Conservation (phyloP, 2,113 vertebrate genomes). For the Atractosteus spatula region DNA sequence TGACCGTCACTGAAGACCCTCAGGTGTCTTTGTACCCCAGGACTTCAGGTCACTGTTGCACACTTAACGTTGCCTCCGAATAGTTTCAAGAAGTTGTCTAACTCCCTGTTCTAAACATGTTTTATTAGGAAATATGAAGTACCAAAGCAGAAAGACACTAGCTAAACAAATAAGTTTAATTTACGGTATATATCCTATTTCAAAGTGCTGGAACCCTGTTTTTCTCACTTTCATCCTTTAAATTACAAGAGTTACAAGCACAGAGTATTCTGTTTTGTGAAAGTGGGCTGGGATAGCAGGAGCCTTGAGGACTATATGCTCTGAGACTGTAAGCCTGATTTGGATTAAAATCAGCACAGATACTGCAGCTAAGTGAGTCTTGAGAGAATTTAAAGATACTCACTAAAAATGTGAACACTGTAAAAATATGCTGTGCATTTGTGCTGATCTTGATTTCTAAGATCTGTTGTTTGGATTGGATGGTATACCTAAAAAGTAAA, state of each 20-base stretch:
- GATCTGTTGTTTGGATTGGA: slow-evolving; percentile 27
- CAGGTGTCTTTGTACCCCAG: too few relatives aligned
- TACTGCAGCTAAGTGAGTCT: slow-evolving; percentile 35
- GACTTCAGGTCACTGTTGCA: too few relatives aligned
- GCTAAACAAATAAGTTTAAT: too few relatives aligned
- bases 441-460: background rate
- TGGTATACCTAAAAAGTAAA: slow-evolving; percentile 14
- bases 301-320: slow-evolving; percentile 24
- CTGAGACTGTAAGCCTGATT: slow-evolving; percentile 30
- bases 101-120: too few relatives aligned
- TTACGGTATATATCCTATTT: too few relatives aligned
- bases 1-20: too few relatives aligned
- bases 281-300: slow-evolving; percentile 28
- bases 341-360: slow-evolving; percentile 39
- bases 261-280: slow-evolving; percentile 16
- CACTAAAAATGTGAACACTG: slow-evolving; percentile 33
- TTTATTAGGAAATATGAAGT: too few relatives aligned
- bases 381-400: slow-evolving; percentile 39
- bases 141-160: too few relatives aligned
- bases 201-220: background rate
- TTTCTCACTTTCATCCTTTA: slow-evolving; percentile 18
- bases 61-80: too few relatives aligned
- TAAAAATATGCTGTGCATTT: slow-evolving; percentile 38
- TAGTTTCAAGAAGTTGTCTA: too few relatives aligned
- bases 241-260: slow-evolving; percentile 12